Conservation (phyloP, 2,888 invertebrate genomes). For the Erannis defoliaria region DNA sequence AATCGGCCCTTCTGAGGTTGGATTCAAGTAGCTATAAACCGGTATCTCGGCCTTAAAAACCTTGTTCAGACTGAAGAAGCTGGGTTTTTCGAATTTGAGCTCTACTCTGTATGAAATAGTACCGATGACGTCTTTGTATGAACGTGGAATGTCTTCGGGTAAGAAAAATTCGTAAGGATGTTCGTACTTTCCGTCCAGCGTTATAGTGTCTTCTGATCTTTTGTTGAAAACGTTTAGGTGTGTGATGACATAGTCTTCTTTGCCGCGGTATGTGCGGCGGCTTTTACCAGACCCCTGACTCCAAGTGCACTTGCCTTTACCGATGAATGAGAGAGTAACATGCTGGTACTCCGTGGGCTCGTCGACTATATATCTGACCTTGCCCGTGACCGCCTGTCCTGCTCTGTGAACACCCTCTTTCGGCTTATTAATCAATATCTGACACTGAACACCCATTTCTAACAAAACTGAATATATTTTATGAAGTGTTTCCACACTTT, state of each 20-base stretch:
- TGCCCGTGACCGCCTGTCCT: conserved; percentile 35
- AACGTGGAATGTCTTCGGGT: conserved; percentile 39
- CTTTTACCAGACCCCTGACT: conserved; percentile 4
- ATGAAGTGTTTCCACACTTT: too few relatives aligned
- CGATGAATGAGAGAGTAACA: conserved; percentile 33
- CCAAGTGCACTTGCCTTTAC: conserved; percentile 39
- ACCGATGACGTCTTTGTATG: conserved; percentile 31
- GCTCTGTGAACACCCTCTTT: conserved; percentile 31
- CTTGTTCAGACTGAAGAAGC: conserved; percentile 35
- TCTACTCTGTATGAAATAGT: conserved; percentile 31
- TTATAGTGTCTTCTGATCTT: conserved; percentile 9
- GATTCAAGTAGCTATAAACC: conserved; percentile 35
- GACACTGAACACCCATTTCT: conserved; percentile 41
- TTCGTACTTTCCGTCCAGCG: conserved; percentile 32
- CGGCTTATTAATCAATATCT: conserved; percentile 34
- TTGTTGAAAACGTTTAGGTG: conserved; percentile 23
- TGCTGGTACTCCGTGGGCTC: conserved; percentile 38
- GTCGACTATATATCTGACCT: conserved; percentile 32
- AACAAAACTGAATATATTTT: too few relatives aligned
- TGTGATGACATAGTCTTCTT: conserved; percentile 24
- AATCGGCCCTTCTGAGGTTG: conserved; percentile 27
- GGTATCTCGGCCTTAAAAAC: conserved; percentile 37
- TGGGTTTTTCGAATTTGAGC: conserved; percentile 37
- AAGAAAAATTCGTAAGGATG: conserved; percentile 39
- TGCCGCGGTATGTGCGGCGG: conserved; percentile 19